phyloP scores from a whole-genome alignment of 2,888 invertebrate species.

The Sesia bembeciformis region DNA sequence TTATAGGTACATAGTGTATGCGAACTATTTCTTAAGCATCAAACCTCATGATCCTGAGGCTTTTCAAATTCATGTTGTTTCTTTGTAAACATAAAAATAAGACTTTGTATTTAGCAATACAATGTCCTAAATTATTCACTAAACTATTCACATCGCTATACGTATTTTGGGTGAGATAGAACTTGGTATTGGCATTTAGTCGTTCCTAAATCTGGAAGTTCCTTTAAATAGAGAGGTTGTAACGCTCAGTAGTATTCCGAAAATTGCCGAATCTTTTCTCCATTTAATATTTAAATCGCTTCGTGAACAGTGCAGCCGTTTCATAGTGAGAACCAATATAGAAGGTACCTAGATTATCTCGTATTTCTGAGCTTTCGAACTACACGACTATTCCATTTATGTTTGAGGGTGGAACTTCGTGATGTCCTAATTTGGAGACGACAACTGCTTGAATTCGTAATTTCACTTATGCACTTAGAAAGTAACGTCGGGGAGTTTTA shows the following conservation, averaged over 20 bases:
- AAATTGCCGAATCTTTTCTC: neutral
- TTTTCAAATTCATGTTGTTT: no score
- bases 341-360: slow-evolving; percentile 33
- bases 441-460: slow-evolving; percentile 12
- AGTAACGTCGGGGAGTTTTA: neutral
- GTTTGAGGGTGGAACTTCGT: slow-evolving; percentile 28
- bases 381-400: slow-evolving; percentile 67
- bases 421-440: slow-evolving; percentile 41
- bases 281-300: neutral
- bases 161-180: no score
- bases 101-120: no score
- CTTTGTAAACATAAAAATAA: no score
- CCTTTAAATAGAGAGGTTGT: no score
- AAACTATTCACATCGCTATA: no score
- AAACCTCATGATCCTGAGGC: no score
- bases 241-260: neutral
- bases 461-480: neutral
- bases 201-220: no score
- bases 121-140: no score
- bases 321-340: neutral
- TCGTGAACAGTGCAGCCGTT: neutral
- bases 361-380: slow-evolving; percentile 40
- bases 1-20: no score
- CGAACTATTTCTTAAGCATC: no score
- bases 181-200: no score